These are phyloP conservation scores for Palythoa heliodiscus DNA, from an alignment of 92 coral and sea anemone genomes.

Conservation along the genomic window DNA sequence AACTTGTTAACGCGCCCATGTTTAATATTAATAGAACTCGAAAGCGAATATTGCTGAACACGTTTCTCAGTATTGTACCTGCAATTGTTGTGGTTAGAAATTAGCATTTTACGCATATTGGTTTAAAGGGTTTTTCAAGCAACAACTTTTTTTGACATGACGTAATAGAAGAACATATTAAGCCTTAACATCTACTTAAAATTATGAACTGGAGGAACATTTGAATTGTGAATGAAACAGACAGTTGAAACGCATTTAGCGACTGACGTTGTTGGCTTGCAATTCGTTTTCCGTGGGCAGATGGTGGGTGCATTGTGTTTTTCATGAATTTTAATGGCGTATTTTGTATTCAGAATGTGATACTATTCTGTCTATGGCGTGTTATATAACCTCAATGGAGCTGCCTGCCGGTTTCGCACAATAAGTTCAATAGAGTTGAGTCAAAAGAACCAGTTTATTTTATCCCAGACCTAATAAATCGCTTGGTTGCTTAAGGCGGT, in stretches of 20 bases:
- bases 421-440: no score
- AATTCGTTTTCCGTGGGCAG: conserved; percentile 17
- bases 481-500: no score
- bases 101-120: not conserved
- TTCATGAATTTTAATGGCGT: conserved; percentile 19
- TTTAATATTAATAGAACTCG: no score
- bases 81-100: not conserved
- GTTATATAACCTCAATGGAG: not conserved
- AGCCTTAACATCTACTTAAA: not conserved
- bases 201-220: not conserved
- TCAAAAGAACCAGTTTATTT: no score
- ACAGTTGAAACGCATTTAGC: not conserved
- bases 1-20: no score
- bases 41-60: no score
- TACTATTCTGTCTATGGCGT: conserved; percentile 2
- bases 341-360: conserved; percentile 18
- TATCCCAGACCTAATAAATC: no score
- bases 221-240: not conserved
- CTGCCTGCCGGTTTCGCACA: no score
- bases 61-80: no score
- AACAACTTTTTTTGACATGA: no score
- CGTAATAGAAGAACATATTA: not conserved
- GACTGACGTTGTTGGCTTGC: not conserved
- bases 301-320: conserved; percentile 12
- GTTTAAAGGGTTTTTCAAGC: no score